Percentiles rank a stretch among this genome's conserved stretches.
phyloP scores from a whole-genome alignment of 2,888 invertebrate species.

The Mesoligia furuncula region DNA sequence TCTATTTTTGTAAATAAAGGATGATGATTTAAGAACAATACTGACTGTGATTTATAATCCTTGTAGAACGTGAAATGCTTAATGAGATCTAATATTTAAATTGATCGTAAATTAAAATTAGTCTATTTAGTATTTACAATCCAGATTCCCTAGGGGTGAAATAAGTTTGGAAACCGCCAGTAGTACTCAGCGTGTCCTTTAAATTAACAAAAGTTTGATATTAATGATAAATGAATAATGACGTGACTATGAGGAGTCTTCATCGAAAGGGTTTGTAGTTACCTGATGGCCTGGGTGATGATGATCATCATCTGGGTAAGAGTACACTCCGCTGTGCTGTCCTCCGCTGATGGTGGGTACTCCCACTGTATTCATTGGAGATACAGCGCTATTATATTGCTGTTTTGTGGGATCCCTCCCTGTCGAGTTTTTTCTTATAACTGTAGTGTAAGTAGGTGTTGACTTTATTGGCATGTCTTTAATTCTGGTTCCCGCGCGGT shows the following conservation, averaged over 20 bases:
- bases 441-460: conserved; percentile 81
- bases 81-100: conserved; percentile 74
- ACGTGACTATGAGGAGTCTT: conserved; percentile 75
- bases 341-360: conserved; percentile 81
- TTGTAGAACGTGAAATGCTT: conserved; percentile 62
- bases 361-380: conserved; percentile 86
- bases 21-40: conserved; percentile 72
- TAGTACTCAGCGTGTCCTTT: conserved; percentile 74
- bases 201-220: conserved; percentile 70
- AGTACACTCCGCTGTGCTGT: conserved; percentile 78
- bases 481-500: conserved; percentile 83
- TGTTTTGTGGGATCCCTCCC: conserved; percentile 77
- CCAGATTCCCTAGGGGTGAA: conserved; percentile 76
- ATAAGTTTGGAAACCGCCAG: conserved; percentile 74
- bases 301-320: conserved; percentile 84
- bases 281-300: conserved; percentile 77
- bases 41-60: conserved; percentile 55
- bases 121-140: conserved; percentile 69
- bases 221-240: conserved; percentile 65
- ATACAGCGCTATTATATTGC: conserved; percentile 77
- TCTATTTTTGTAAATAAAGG: conserved; percentile 89
- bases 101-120: conserved; percentile 59
- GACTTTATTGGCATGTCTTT: conserved; percentile 82
- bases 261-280: conserved; percentile 86
- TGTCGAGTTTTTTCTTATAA: conserved; percentile 77